Evolutionary conservation across 2,888 invertebrate species (phyloP).

Genomic region (Pseudanteris insignis): DNA sequence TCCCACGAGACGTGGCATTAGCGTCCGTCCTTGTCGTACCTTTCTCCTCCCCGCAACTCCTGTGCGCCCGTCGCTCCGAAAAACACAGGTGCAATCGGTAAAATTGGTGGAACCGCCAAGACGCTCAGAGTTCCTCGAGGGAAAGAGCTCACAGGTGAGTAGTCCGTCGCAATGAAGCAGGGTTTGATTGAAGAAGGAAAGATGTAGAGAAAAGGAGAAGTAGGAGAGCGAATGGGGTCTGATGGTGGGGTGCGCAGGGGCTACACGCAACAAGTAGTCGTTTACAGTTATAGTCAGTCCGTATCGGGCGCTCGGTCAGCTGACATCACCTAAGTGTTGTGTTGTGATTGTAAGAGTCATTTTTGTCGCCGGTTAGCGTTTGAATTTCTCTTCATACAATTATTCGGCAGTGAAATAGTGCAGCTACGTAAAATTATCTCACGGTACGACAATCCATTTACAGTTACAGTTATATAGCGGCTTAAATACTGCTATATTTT

Average conservation of each 20-base stretch:
- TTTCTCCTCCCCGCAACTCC: slow-evolving; percentile 1
- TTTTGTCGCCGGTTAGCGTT: too few species aligned
- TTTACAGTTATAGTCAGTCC: slow-evolving; percentile 68
- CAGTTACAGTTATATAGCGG: too few species aligned
- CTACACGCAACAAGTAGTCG: slow-evolving; percentile 65
- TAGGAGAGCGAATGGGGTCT: slow-evolving; percentile 35
- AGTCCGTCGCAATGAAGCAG: slow-evolving; percentile 43
- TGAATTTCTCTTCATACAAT: too few species aligned
- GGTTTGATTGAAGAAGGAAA: slow-evolving; percentile 44
- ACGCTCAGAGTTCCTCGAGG: slow-evolving; percentile 19
- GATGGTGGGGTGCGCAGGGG: slow-evolving; percentile 42
- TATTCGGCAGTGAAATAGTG: too few species aligned
- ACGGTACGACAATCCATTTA: too few species aligned
- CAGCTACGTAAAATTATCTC: too few species aligned
- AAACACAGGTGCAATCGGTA: slow-evolving; percentile 8
- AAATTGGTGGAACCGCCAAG: slow-evolving; percentile 22
- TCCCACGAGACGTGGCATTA: slow-evolving; percentile 14
- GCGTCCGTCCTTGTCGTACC: slow-evolving; percentile 27
- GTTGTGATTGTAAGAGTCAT: too few species aligned
- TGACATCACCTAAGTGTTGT: too few species aligned
- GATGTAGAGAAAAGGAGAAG: too few species aligned
- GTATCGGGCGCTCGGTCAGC: slow-evolving; percentile 66
- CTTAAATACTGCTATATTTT: too few species aligned
- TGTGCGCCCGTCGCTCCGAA: slow-evolving; percentile 1
- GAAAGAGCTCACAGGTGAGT: slow-evolving; percentile 44